Base-by-base conservation (phyloP, 1,140 invertebrate species). In the Lepidurus apus region DNA sequence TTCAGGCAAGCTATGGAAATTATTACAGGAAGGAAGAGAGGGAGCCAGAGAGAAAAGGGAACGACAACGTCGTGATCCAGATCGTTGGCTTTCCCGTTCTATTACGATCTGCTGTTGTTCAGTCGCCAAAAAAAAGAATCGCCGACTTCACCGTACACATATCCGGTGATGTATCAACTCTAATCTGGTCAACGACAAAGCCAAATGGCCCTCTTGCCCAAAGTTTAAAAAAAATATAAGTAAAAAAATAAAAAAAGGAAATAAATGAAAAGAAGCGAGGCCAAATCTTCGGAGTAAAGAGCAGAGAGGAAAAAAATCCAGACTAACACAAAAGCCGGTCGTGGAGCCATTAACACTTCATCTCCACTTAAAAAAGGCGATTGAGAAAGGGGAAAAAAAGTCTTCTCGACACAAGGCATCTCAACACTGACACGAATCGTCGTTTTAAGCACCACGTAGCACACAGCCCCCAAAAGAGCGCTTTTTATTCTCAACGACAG, bases 11-110 rank as follows among this genome's bases (percentile, higher is more conserved):
- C 17, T 21, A 65, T 65, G 21, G 53, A 65, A 34, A 65, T 65
- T 65, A 65, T 65, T 65, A 65, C 53, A 65, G 53, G 53, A 65
- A 65, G 53, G 53, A n/a, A 65, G 9, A 65, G 53, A 65, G 53
- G 21, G 21, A 65, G 8, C n/a, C 3, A 65, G 53, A 5, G 53
- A 65, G 53, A 65, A 65, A 65, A 65, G 21, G 53, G 53, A 21
- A 65, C 53, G 53, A 17, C 53, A 65, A 17, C 8, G 13, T 65
- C 53, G 53, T 65, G 53, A 65, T 65, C 53, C 53, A 65, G 53
- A n/a, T 65, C 53, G 53, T 17, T 65, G 34, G n/a, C 53, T 65
- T 21, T 9, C 45, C 53, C 13, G 17, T 13, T 21, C 17, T 65
- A n/a, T 21, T 65, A 65, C 53, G 53, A 65, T 65, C 9, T 65